These are phyloP conservation scores for Periplaneta americana DNA, from an alignment of 1,140 invertebrate genomes.

Conservation along the genomic window DNA sequence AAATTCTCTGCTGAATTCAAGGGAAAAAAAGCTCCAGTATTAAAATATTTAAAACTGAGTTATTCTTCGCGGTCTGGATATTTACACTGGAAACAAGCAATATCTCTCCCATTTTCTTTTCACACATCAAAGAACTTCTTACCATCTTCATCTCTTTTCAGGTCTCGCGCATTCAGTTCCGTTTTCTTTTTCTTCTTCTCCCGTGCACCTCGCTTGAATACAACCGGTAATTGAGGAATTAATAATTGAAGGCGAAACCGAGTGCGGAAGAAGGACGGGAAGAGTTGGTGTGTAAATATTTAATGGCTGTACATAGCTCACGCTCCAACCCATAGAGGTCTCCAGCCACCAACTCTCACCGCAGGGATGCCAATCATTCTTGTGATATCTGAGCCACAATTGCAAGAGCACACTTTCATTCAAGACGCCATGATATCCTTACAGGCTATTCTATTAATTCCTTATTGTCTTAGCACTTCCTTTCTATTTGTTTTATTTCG, in stretches of 20 bases:
- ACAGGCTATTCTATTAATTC: too few species aligned
- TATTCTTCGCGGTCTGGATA: background rate
- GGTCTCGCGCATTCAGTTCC: background rate
- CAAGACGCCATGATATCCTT: too few species aligned
- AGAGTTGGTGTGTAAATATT: constrained; percentile 12
- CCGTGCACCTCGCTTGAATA: constrained; percentile 16
- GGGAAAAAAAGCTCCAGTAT: background rate
- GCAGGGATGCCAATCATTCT: background rate
- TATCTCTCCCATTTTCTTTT: background rate
- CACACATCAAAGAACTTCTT: background rate
- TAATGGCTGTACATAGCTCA: constrained; percentile 1
- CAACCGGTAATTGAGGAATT: constrained; percentile 18
- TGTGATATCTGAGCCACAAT: background rate
- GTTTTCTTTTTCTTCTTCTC: too few species aligned
- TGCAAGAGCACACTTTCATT: background rate
- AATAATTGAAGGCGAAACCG: constrained; percentile 10
- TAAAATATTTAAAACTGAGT: background rate
- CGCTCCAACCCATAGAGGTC: background rate
- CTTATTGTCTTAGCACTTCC: too few species aligned
- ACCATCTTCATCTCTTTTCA: background rate
- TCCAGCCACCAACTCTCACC: background rate
- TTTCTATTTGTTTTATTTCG: too few species aligned
- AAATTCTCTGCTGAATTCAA: background rate
- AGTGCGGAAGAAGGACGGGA: background rate
- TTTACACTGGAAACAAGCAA: background rate